A percentile compares a stretch with the other conserved stretches of the same genome.
These are phyloP conservation scores for Pristionchus entomophagus DNA, from an alignment of 2,888 invertebrate genomes.

Conservation along the genomic window DNA sequence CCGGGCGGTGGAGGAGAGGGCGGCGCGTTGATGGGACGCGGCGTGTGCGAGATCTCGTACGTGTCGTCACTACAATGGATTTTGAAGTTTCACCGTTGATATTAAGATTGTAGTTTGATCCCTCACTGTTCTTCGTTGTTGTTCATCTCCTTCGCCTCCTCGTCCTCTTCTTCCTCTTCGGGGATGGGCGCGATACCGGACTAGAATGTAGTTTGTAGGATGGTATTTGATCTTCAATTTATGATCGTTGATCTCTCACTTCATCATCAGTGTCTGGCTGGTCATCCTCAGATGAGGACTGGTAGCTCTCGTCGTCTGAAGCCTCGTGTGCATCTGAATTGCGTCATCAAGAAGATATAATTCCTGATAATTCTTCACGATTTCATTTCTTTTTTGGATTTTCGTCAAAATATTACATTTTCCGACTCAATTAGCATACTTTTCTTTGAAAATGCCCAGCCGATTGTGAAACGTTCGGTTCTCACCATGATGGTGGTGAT, in stretches of 20 bases:
- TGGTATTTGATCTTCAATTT: neutral
- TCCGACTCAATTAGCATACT: too few relatives aligned
- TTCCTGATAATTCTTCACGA: too few relatives aligned
- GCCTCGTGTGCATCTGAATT: neutral
- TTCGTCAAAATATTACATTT: too few relatives aligned
- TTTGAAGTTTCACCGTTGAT: neutral
- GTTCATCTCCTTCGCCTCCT: conserved; percentile 40
- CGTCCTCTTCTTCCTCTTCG: conserved; percentile 43
- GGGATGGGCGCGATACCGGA: neutral
- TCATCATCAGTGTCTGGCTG: conserved; percentile 39
- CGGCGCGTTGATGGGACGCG: conserved; percentile 11
- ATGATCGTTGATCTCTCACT: neutral
- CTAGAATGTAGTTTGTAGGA: neutral
- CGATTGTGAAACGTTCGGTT: too few relatives aligned
- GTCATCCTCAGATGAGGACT: conserved; percentile 27
- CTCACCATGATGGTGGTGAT: neutral
- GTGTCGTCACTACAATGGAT: conserved; percentile 29
- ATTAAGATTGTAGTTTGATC: too few relatives aligned
- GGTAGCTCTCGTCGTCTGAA: neutral
- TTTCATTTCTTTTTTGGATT: too few relatives aligned
- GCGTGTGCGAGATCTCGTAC: conserved; percentile 42
- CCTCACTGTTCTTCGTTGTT: conserved; percentile 5
- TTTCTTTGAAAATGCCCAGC: too few relatives aligned
- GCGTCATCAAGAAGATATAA: neutral
- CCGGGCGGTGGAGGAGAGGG: neutral